Base-by-base conservation (phyloP, 2,888 invertebrate species). In the Slavum lentiscoides region DNA sequence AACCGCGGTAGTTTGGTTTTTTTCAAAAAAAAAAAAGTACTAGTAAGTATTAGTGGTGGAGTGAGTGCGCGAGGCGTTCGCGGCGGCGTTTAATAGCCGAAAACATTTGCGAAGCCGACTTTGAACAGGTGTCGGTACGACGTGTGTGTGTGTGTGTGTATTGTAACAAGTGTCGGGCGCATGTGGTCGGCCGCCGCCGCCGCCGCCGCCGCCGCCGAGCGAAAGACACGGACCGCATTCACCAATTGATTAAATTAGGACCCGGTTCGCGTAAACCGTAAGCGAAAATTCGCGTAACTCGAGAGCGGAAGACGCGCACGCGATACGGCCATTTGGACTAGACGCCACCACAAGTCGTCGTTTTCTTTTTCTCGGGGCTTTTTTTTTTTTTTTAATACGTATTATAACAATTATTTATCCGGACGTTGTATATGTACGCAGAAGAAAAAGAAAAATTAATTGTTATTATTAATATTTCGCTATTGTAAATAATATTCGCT, bases 81-180 rank as follows among this genome's bases (percentile, higher is more conserved):
- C 59, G 23, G 61, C 61, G 61, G 61, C 13, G 23, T 21, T 61
- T 55, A 55, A 55, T 19, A 19, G 61, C 23, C 8, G 68, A 9
- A 53, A 66, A 68, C 30, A 17, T 30, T 37, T 37, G 62, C 64
- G 64, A 17, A 68, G 67, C 69, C 77, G 69, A 55, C 55, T 80
- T 72, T 80, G 77, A 80, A 80, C 77, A 80, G 77, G 77, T 80
- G 77, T 23, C 70, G 68, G 17, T 2, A 21, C 49, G 39, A 30
- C 9, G 68, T 55, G 49, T 49, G 49, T 15, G 49, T 49, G 15
- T 15, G 49, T 9, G 43, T 19, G 49, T 13, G 49, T 49, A 49
- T 80, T 80, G 77, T 80, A 70, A 80, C 77, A 80, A 80, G 77
- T 80, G 77, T 70, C 62, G 77, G 39, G 39, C 61, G 64, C 66